Evolutionary conservation across 2,888 invertebrate genomes (phyloP).

Genomic region (Hypomecis atomaria): DNA sequence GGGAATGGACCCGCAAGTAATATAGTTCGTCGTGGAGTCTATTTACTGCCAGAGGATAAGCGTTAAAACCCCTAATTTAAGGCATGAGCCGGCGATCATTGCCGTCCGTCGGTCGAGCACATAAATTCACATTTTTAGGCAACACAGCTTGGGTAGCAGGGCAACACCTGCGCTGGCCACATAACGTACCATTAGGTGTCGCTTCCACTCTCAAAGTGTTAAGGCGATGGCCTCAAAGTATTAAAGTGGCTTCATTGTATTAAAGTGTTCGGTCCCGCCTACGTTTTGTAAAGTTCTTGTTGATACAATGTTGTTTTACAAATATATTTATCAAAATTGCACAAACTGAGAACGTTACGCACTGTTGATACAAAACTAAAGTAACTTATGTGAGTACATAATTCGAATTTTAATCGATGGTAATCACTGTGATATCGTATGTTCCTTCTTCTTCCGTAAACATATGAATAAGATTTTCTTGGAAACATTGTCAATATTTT

Average conservation of each 20-base stretch:
- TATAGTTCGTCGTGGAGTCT: slow-evolving; percentile 72
- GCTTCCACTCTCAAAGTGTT: slow-evolving; percentile 55
- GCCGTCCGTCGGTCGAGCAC: slow-evolving; percentile 71
- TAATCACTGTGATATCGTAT: too few relatives aligned
- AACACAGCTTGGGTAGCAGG: slow-evolving; percentile 58
- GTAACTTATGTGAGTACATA: too few relatives aligned
- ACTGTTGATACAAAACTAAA: too few relatives aligned
- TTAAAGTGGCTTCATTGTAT: slow-evolving; percentile 31
- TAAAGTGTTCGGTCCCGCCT: slow-evolving; percentile 13
- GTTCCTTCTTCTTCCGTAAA: not conserved
- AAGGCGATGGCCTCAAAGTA: slow-evolving; percentile 47
- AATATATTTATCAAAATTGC: not conserved
- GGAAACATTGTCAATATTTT: slow-evolving; percentile 1
- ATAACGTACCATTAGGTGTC: slow-evolving; percentile 69
- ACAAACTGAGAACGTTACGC: too few relatives aligned
- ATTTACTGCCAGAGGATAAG: slow-evolving; percentile 78
- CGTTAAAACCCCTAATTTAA: slow-evolving; percentile 82
- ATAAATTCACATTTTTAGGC: slow-evolving; percentile 83
- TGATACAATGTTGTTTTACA: not conserved
- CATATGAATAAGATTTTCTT: not conserved
- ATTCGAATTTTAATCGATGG: too few relatives aligned
- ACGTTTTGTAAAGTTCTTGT: slow-evolving; percentile 14
- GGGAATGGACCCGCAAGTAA: slow-evolving; percentile 64
- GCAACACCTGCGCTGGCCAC: slow-evolving; percentile 71
- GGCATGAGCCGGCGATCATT: slow-evolving; percentile 80